These are phyloP conservation scores for Oreochromis grahami DNA, from an alignment of 2,797 vertebrate genomes.

Conservation along the genomic window DNA sequence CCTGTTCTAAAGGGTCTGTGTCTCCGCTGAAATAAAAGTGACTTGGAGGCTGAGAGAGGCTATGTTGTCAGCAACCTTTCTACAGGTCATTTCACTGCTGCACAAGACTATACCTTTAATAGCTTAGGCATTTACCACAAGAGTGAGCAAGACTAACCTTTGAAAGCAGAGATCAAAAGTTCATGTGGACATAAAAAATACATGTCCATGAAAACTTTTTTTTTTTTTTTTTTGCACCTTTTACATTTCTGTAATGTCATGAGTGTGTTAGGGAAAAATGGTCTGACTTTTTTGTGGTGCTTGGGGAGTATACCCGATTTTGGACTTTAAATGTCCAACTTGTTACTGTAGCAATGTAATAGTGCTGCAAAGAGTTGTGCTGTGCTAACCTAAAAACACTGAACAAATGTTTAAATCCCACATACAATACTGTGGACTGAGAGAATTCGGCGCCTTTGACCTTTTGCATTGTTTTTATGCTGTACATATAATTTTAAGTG, in stretches of 20 bases:
- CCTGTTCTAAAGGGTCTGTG: not conserved
- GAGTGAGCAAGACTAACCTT: not conserved
- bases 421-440: not conserved
- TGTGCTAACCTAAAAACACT: not conserved
- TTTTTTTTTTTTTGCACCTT: not conserved
- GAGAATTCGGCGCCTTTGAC: not conserved
- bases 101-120: not conserved
- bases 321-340: not conserved
- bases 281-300: not conserved
- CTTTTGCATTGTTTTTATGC: not conserved
- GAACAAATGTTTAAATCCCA: not conserved
- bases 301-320: not conserved
- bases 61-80: not conserved
- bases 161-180: not conserved
- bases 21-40: not conserved
- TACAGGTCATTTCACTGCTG: not conserved
- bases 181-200: not conserved
- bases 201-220: not conserved
- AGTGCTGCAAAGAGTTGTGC: not conserved
- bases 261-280: not conserved
- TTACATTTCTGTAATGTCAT: not conserved
- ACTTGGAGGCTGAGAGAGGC: not conserved
- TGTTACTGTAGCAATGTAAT: not conserved
- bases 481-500: not conserved
- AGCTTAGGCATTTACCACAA: not conserved